A percentile compares a stretch with the other conserved stretches of the same genome.
Evolutionary conservation across 2,888 invertebrate species (phyloP).

Genomic region (Philhelius pedissequus): DNA sequence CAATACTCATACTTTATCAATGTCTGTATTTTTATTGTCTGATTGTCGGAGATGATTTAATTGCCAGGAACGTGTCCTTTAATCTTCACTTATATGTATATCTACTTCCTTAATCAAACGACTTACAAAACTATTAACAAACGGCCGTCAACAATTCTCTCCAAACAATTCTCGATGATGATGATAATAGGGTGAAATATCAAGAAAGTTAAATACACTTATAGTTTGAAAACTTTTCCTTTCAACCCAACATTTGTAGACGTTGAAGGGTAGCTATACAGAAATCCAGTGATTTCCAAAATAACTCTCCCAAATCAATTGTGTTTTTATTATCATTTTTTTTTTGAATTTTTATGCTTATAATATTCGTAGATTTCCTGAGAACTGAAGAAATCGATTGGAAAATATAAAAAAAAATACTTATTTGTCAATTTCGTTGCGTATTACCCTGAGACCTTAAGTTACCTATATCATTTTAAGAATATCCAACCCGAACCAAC

Average conservation of each 20-base stretch:
- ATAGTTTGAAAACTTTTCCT: background rate
- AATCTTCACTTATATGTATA: background rate
- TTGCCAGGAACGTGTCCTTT: background rate
- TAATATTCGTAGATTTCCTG: background rate
- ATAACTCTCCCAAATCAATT: background rate
- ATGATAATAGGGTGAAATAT: background rate
- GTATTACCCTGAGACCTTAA: background rate
- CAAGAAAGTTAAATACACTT: background rate
- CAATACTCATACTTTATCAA: too few relatives aligned
- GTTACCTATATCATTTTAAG: slow-evolving; percentile 5
- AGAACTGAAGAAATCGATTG: background rate
- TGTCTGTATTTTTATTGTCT: too few relatives aligned
- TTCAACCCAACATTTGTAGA: background rate
- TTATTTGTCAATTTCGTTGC: background rate
- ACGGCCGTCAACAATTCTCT: background rate
- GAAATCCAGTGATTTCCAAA: background rate
- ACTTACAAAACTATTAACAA: background rate
- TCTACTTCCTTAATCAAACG: too few relatives aligned
- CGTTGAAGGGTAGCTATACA: background rate
- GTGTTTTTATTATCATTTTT: background rate
- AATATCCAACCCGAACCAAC: background rate
- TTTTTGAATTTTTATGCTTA: background rate
- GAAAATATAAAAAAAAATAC: background rate
- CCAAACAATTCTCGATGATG: background rate
- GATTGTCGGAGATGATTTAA: background rate